These are phyloP conservation scores for Doris montereyensis DNA, from an alignment of 2,888 invertebrate species.

Conservation along the genomic window DNA sequence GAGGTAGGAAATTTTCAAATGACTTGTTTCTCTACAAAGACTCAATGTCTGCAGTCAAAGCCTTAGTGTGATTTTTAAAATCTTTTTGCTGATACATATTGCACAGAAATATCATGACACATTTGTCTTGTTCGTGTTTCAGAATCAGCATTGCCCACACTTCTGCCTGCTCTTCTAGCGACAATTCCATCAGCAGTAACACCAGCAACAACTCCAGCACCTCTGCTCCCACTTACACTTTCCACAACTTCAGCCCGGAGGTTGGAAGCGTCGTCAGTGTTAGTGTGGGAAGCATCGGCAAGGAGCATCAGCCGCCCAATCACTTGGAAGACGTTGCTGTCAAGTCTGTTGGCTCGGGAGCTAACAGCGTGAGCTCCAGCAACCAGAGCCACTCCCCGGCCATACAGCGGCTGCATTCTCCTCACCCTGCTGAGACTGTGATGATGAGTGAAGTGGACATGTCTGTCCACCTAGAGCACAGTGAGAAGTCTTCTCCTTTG, in stretches of 20 bases:
- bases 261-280: conserved; percentile 31
- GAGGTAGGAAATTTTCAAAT: too few relatives aligned
- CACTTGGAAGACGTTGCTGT: conserved; percentile 41
- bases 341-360: conserved; percentile 37
- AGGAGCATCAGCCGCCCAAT: conserved; percentile 39
- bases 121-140: not conserved
- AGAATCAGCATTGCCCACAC: conserved; percentile 11
- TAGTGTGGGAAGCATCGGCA: conserved; percentile 7
- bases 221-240: not conserved
- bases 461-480: conserved; percentile 26
- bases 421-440: conserved; percentile 35
- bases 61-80: too few relatives aligned
- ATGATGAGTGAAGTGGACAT: conserved; percentile 32
- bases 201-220: conserved; percentile 8
- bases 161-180: conserved; percentile 14
- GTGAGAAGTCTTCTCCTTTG: conserved; percentile 39
- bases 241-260: conserved; percentile 25
- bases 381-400: conserved; percentile 40
- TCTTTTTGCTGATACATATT: too few relatives aligned
- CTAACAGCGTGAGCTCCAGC: too few relatives aligned
- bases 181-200: conserved; percentile 23
- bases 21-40: too few relatives aligned
- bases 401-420: conserved; percentile 29
- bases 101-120: not conserved
- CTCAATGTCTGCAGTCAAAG: too few relatives aligned